Percentiles rank a stretch among this genome's conserved stretches.
Evolutionary conservation across 2,797 vertebrate genomes (phyloP).

Genomic region (Myripristis jacobus): DNA sequence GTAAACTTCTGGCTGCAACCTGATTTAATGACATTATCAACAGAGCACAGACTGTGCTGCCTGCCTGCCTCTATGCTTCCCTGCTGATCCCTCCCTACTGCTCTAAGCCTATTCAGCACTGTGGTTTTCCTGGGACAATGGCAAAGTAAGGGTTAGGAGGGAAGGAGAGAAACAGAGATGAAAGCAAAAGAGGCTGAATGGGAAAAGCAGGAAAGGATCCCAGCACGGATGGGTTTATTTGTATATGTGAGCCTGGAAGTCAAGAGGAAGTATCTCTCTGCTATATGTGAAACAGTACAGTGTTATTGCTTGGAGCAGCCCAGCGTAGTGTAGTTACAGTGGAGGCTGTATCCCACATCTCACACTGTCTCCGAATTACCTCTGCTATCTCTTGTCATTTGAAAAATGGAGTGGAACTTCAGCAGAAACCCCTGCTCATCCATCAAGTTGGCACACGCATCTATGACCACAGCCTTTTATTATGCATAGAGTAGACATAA

Average conservation of each 20-base stretch:
- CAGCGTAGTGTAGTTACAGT: conserved; percentile 29
- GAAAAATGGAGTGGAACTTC: conserved; percentile 63
- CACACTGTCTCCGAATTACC: conserved; percentile 31
- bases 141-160: conserved; percentile 31
- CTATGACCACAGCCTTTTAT: conserved; percentile 65
- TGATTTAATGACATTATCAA: conserved; percentile 74
- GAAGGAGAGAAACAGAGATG: conserved; percentile 36
- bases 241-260: conserved; percentile 42
- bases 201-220: conserved; percentile 2
- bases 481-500: conserved; percentile 68
- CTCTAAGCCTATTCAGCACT: conserved; percentile 68
- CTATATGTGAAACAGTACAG: conserved; percentile 52
- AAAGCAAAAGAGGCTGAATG: conserved; percentile 23
- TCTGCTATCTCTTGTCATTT: conserved; percentile 44
- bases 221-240: conserved; percentile 45
- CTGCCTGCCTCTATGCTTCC: conserved; percentile 46
- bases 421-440: conserved; percentile 55
- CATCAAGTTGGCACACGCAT: conserved; percentile 69
- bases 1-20: conserved; percentile 51
- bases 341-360: conserved; percentile 32
- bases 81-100: conserved; percentile 58
- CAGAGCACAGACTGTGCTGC: conserved; percentile 60
- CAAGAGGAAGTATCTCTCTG: conserved; percentile 33
- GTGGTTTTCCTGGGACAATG: conserved; percentile 48
- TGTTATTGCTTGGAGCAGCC: conserved; percentile 27